Percentiles rank a stretch among this genome's conserved stretches.
These are phyloP conservation scores for Acanthis flammea DNA, from an alignment of 2,797 vertebrate genomes.

Conservation along the genomic window DNA sequence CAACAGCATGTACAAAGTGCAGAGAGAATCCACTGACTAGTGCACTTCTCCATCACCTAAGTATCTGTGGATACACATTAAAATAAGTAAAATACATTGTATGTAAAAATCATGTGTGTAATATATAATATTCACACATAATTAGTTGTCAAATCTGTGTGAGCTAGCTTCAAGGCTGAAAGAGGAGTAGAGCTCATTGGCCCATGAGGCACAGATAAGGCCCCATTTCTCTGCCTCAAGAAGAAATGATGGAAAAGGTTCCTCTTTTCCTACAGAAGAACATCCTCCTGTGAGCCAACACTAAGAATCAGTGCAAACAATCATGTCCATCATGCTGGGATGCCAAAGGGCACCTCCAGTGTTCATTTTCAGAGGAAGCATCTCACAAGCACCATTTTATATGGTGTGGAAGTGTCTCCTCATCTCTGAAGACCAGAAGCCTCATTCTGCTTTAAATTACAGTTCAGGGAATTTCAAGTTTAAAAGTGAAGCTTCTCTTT, in stretches of 20 bases:
- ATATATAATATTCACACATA: background rate
- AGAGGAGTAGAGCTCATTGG: background rate
- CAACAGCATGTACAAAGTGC: rapidly evolving
- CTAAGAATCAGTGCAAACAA: background rate
- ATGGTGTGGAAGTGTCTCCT: background rate
- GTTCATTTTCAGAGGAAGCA: background rate
- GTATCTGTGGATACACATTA: background rate
- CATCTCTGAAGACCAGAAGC: background rate
- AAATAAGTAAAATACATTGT: background rate
- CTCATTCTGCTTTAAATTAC: background rate
- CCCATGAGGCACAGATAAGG: background rate
- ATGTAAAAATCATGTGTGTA: background rate
- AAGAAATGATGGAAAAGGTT: background rate
- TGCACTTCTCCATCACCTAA: background rate
- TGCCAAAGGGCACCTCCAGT: background rate
- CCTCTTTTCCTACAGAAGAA: background rate
- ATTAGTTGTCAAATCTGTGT: background rate
- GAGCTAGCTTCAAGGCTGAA: background rate
- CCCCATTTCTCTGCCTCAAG: background rate
- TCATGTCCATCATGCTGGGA: background rate
- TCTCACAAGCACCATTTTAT: background rate
- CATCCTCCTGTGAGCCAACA: background rate
- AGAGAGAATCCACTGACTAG: background rate
- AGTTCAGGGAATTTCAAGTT: background rate
- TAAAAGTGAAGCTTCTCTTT: background rate